These are phyloP conservation scores for Vidua macroura DNA, from an alignment of 2,113 vertebrate species.

Conservation along the genomic window DNA sequence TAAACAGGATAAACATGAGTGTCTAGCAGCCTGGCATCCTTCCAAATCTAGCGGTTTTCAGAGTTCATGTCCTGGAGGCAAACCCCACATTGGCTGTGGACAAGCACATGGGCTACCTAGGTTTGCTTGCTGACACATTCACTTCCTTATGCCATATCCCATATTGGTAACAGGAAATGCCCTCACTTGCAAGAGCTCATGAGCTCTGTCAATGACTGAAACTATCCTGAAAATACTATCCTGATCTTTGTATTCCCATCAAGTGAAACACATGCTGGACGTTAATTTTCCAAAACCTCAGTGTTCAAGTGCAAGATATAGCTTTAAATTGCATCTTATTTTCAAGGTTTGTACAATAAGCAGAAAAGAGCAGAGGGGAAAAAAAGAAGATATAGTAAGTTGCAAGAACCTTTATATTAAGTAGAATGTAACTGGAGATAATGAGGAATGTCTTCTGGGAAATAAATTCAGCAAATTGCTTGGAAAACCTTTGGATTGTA, in stretches of 20 bases:
- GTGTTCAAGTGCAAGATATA: background rate
- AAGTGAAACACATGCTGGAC: rapidly evolving
- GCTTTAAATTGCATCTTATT: background rate
- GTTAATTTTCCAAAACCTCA: background rate
- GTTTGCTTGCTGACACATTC: background rate
- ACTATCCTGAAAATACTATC: background rate
- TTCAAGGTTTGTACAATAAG: background rate
- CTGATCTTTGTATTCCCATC: background rate
- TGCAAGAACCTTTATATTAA: background rate
- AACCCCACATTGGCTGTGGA: background rate
- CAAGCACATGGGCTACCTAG: background rate
- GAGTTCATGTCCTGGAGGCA: background rate
- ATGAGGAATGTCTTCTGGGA: background rate
- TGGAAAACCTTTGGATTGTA: background rate
- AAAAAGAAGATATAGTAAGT: background rate
- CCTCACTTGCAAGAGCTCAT: background rate
- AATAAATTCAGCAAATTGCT: background rate
- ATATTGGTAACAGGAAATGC: background rate
- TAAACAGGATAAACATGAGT: background rate
- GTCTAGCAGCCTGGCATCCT: background rate
- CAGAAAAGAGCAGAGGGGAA: background rate
- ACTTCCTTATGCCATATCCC: background rate
- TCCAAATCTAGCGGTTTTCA: background rate
- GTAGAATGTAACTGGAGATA: background rate
- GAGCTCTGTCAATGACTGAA: background rate